A percentile compares a stretch with the other conserved stretches of the same genome.
Evolutionary conservation across 2,888 invertebrate genomes (phyloP).

Genomic region (Pristionchus maxplancki): DNA sequence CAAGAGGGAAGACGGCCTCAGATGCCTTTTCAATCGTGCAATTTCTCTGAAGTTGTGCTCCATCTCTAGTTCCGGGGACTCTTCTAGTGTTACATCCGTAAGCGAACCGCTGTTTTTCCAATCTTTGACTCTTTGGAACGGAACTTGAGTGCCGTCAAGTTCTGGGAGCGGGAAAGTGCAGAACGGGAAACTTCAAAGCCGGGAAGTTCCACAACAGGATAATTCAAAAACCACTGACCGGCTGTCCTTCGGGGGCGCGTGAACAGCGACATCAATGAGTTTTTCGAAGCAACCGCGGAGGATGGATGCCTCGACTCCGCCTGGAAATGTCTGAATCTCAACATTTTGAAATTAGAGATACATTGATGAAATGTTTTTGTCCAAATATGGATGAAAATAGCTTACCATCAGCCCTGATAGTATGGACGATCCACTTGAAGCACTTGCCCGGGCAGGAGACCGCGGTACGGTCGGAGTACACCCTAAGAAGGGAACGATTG

Average conservation of each 20-base stretch:
- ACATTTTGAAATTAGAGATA: not conserved
- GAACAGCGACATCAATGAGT: conserved; percentile 53
- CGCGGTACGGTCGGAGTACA: conserved; percentile 58
- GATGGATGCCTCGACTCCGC: conserved; percentile 55
- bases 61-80: no score
- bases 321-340: conserved; percentile 28
- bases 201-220: not conserved
- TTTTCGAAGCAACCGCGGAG: conserved; percentile 57
- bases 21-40: no score
- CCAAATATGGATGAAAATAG: not conserved
- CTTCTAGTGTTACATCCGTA: not conserved
- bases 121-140: no score
- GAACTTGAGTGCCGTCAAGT: not conserved
- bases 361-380: not conserved
- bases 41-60: no score
- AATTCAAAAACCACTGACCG: conserved; percentile 38
- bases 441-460: conserved; percentile 57
- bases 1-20: no score
- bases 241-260: conserved; percentile 52
- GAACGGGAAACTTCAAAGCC: not conserved
- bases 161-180: not conserved
- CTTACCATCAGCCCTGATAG: conserved; percentile 55
- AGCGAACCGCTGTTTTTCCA: no score
- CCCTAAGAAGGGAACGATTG: not conserved
- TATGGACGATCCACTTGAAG: conserved; percentile 55